Evolutionary conservation across 2,888 invertebrate species (phyloP).

Genomic region (Parasteatoda lunata): DNA sequence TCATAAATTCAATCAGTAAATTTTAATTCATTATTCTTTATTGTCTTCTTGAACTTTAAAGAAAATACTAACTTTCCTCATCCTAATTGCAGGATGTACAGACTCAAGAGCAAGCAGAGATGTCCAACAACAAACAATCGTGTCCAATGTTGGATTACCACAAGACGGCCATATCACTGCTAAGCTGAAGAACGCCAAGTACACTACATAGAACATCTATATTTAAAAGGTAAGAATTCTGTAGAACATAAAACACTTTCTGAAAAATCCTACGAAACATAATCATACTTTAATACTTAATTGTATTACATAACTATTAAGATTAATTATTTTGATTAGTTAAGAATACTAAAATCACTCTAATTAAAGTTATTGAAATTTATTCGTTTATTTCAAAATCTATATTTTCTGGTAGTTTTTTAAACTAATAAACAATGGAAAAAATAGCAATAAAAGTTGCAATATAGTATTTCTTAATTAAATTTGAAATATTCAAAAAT

Average conservation of each 20-base stretch:
- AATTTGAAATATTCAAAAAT: too few species aligned
- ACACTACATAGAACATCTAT: constrained; percentile 71
- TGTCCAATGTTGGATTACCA: constrained; percentile 73
- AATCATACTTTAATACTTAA: not conserved
- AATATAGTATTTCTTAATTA: too few species aligned
- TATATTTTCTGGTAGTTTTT: too few species aligned
- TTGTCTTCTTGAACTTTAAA: not conserved
- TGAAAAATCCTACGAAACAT: not conserved
- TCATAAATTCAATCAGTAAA: too few species aligned
- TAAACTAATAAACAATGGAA: too few species aligned
- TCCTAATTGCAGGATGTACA: constrained; percentile 51
- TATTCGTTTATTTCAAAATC: too few species aligned
- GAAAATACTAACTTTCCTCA: constrained; percentile 42
- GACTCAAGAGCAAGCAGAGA: constrained; percentile 68
- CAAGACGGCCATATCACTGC: constrained; percentile 74
- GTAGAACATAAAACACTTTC: not conserved
- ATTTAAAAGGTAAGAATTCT: too few species aligned
- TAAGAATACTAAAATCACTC: not conserved
- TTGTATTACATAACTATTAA: not conserved
- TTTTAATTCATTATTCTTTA: too few species aligned
- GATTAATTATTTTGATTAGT: not conserved
- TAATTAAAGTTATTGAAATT: not conserved
- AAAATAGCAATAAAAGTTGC: too few species aligned
- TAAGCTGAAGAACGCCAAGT: constrained; percentile 71
- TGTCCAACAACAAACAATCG: constrained; percentile 72